These are phyloP conservation scores for Peribatodes rhomboidaria DNA, from an alignment of 2,888 invertebrate genomes.

Conservation along the genomic window DNA sequence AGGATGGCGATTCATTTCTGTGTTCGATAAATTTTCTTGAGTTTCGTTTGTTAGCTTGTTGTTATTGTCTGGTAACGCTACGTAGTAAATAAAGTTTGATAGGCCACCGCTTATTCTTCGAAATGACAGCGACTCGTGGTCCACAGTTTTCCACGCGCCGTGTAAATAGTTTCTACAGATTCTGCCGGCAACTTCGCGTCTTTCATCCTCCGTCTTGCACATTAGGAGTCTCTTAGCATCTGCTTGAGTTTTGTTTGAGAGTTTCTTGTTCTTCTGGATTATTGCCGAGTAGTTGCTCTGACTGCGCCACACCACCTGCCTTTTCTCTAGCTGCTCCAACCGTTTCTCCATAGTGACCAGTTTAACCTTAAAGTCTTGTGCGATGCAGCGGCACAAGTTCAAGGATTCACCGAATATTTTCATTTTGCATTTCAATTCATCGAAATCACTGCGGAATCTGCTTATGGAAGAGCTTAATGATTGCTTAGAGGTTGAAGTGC, in stretches of 20 bases:
- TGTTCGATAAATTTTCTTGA: conserved; percentile 59
- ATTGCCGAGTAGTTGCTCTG: conserved; percentile 8
- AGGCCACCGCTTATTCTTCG: conserved; percentile 97
- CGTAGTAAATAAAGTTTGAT: conserved; percentile 98
- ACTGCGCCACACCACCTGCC: neutral
- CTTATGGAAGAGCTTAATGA: conserved; percentile 10
- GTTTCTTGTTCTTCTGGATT: conserved; percentile 11
- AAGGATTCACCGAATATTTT: conserved; percentile 66
- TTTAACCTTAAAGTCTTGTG: conserved; percentile 57
- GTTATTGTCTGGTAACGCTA: conserved; percentile 90
- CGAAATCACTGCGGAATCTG: conserved; percentile 8
- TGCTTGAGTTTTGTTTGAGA: conserved; percentile 3
- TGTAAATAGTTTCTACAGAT: conserved; percentile 96
- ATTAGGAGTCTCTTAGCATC: conserved; percentile 84
- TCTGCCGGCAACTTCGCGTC: conserved; percentile 93
- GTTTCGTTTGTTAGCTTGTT: conserved; percentile 51
- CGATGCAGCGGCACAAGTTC: conserved; percentile 64
- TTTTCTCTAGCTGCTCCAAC: conserved; percentile 40
- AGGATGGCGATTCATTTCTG: conserved; percentile 51
- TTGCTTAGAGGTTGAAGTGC: neutral
- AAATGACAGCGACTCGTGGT: conserved; percentile 91
- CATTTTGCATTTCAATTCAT: conserved; percentile 64
- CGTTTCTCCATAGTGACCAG: conserved; percentile 61
- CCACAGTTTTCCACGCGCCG: conserved; percentile 95
- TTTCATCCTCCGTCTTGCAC: conserved; percentile 90